These are phyloP conservation scores for Drosophila lacertosa DNA, from an alignment of 1,140 invertebrate species.

Conservation along the genomic window DNA sequence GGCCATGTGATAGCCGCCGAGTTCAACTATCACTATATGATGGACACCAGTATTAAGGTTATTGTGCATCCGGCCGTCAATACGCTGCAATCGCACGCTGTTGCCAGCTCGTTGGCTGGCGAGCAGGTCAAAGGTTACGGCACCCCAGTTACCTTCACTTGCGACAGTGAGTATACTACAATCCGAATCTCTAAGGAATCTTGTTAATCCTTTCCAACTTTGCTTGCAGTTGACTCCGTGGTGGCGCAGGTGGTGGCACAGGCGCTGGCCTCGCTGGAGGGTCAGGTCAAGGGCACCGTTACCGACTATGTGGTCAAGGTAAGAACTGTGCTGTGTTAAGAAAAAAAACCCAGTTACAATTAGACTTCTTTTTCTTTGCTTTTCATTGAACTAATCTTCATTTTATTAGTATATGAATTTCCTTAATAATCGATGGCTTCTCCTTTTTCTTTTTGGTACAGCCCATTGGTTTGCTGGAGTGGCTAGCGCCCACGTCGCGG, in stretches of 20 bases:
- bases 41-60: conserved; percentile 93
- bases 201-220: background rate
- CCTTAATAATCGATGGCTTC: background rate
- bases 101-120: conserved; percentile 65
- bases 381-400: too few species aligned
- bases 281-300: conserved; percentile 87
- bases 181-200: background rate
- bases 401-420: too few species aligned
- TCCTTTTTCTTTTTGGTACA: conserved; percentile 9
- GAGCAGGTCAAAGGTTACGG: conserved; percentile 85
- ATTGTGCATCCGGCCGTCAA: conserved; percentile 89
- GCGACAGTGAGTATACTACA: conserved; percentile 88
- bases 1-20: conserved; percentile 93
- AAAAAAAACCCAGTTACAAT: too few species aligned
- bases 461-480: conserved; percentile 81
- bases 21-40: conserved; percentile 90
- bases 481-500: conserved; percentile 85
- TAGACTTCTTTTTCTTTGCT: too few species aligned
- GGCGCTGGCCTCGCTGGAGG: conserved; percentile 92
- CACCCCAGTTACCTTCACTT: conserved; percentile 92
- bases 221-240: conserved; percentile 90
- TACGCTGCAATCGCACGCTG: conserved; percentile 84
- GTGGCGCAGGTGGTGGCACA: conserved; percentile 95
- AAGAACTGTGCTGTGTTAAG: too few species aligned
- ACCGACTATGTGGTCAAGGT: conserved; percentile 87